A percentile compares a stretch with the other conserved stretches of the same genome.
These are phyloP conservation scores for Cephalopachus bancanus DNA, from an alignment of 2,797 vertebrate genomes.

Conservation along the genomic window DNA sequence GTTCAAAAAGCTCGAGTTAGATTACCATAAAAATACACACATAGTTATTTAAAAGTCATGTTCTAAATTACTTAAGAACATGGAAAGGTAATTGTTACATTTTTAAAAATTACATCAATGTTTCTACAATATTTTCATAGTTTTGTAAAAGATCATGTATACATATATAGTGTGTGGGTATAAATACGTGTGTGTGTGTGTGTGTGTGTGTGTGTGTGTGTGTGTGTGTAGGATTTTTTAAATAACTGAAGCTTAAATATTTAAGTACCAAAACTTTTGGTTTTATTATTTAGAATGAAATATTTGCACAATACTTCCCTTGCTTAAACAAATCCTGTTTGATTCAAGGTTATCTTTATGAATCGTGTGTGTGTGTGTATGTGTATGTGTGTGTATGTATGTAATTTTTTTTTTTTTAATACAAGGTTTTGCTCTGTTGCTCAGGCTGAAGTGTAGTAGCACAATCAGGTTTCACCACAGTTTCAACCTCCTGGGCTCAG, in stretches of 20 bases:
- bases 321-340: not conserved
- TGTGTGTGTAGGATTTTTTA: not conserved
- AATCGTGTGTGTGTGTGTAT: not conserved
- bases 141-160: not conserved
- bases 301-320: not conserved
- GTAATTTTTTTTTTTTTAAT: too few species aligned
- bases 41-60: conserved; percentile 13
- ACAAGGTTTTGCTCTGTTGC: too few species aligned
- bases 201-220: not conserved
- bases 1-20: not conserved
- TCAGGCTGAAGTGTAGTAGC: too few species aligned
- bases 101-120: not conserved
- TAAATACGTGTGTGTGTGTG: too few species aligned
- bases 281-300: conserved; percentile 36
- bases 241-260: not conserved
- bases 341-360: not conserved
- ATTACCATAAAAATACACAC: not conserved
- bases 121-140: conserved; percentile 42
- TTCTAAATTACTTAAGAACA: conserved; percentile 20
- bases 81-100: not conserved
- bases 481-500: too few species aligned
- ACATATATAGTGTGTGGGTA: too few species aligned
- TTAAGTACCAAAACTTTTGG: not conserved
- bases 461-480: too few species aligned
- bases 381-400: too few species aligned